phyloP scores from a whole-genome alignment of 2,113 vertebrate genomes.

The Lontra canadensis region DNA sequence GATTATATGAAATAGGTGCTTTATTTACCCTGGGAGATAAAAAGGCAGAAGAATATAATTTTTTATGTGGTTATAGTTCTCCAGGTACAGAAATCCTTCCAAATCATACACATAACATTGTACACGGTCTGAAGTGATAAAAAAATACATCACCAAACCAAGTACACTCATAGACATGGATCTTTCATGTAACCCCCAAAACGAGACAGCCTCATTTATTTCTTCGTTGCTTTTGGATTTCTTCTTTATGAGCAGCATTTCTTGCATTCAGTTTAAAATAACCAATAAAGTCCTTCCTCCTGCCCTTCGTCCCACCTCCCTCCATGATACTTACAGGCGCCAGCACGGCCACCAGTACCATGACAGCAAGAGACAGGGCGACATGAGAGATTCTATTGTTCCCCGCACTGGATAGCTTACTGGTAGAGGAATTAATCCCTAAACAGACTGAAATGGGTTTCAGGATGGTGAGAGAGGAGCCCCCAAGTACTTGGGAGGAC shows the following conservation, averaged over 20 bases:
- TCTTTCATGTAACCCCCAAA: not conserved
- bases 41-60: not conserved
- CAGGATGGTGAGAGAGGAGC: conserved; percentile 49
- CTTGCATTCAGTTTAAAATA: not conserved
- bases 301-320: not conserved
- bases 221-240: not conserved
- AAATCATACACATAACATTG: not conserved
- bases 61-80: not conserved
- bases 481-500: conserved; percentile 74
- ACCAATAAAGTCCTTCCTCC: not conserved
- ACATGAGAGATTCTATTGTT: not conserved
- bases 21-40: not conserved
- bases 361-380: not conserved
- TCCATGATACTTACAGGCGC: not conserved
- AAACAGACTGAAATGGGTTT: conserved; percentile 19
- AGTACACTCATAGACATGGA: not conserved
- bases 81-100: not conserved
- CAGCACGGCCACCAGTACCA: not conserved
- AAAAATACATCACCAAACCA: not conserved
- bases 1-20: not conserved
- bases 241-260: not conserved
- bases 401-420: not conserved
- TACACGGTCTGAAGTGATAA: not conserved
- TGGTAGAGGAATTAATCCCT: not conserved
- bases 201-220: not conserved